Evolutionary conservation across 2,113 vertebrate genomes (phyloP).

Genomic region (Mesocricetus auratus): DNA sequence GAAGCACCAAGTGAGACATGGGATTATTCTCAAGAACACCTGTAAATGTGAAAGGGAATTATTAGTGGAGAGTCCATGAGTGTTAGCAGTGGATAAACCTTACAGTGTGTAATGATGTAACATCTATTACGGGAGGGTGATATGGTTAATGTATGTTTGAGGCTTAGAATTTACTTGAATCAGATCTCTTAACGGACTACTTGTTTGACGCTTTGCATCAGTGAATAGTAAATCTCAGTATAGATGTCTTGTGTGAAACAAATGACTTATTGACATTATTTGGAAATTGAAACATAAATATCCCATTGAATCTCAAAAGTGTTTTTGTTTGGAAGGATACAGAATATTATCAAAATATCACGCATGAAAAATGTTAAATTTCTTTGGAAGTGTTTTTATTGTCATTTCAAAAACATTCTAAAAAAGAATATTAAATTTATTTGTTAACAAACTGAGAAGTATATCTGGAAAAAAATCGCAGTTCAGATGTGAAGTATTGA

Average conservation of each 20-base stretch:
- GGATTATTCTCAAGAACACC: neutral
- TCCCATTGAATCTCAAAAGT: neutral
- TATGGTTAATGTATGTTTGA: slow-evolving; percentile 33
- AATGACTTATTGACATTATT: neutral
- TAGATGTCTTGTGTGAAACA: slow-evolving; percentile 45
- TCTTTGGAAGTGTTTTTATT: slow-evolving; percentile 32
- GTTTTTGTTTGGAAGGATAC: slow-evolving; percentile 25
- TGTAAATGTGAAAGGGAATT: neutral
- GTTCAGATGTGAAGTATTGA: slow-evolving; percentile 74
- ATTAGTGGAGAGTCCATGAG: neutral
- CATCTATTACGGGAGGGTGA: slow-evolving; percentile 63
- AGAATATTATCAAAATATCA: neutral
- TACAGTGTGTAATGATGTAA: slow-evolving; percentile 51
- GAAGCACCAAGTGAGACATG: neutral
- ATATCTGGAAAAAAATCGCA: slow-evolving; percentile 67
- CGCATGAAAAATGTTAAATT: neutral
- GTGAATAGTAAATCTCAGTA: slow-evolving; percentile 10
- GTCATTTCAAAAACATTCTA: slow-evolving; percentile 29
- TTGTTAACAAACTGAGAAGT: slow-evolving; percentile 63
- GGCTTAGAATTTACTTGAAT: slow-evolving; percentile 62
- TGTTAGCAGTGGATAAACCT: slow-evolving; percentile 57
- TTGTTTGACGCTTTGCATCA: slow-evolving; percentile 64
- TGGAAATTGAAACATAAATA: slow-evolving; percentile 58
- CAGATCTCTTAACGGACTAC: slow-evolving; percentile 56
- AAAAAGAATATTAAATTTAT: neutral